phyloP scores from a whole-genome alignment of 2,113 vertebrate genomes.

The Paradoxurus hermaphroditus region DNA sequence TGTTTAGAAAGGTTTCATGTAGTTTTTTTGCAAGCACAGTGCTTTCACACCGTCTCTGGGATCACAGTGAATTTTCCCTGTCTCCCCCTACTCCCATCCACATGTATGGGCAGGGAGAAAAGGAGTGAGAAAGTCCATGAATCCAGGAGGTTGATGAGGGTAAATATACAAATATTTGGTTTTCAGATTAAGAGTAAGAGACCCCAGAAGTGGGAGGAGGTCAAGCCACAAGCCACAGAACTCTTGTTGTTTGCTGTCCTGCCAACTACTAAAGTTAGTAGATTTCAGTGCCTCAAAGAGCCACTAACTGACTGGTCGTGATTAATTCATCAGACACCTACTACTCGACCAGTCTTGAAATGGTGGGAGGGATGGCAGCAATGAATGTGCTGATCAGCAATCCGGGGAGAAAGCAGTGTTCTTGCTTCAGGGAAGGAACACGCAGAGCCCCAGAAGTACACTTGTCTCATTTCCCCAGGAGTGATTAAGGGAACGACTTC shows the following conservation, averaged over 20 bases:
- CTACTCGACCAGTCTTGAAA: not conserved
- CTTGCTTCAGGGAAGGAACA: constrained; percentile 3
- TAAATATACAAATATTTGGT: not conserved
- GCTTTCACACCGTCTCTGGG: constrained; percentile 16
- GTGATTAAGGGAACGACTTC: not conserved
- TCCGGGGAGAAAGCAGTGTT: constrained; percentile 37
- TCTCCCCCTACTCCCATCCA: not conserved
- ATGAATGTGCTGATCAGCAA: not conserved
- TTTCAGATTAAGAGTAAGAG: constrained; percentile 40
- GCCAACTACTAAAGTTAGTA: constrained; percentile 31
- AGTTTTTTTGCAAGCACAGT: constrained; percentile 3
- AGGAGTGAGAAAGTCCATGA: not conserved
- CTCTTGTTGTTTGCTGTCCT: not conserved
- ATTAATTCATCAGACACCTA: constrained; percentile 20
- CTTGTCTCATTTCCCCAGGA: not conserved
- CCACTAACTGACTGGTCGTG: not conserved
- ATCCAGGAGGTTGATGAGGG: not conserved
- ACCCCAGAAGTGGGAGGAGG: not conserved
- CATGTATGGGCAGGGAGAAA: not conserved
- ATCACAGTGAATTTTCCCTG: not conserved
- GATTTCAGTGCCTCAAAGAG: not conserved
- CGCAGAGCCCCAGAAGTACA: not conserved
- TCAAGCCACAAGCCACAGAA: not conserved
- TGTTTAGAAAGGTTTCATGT: constrained; percentile 45
- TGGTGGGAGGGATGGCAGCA: constrained; percentile 10